Conservation (phyloP, 2,888 invertebrate species). For the Sclerodermus sp. region DNA sequence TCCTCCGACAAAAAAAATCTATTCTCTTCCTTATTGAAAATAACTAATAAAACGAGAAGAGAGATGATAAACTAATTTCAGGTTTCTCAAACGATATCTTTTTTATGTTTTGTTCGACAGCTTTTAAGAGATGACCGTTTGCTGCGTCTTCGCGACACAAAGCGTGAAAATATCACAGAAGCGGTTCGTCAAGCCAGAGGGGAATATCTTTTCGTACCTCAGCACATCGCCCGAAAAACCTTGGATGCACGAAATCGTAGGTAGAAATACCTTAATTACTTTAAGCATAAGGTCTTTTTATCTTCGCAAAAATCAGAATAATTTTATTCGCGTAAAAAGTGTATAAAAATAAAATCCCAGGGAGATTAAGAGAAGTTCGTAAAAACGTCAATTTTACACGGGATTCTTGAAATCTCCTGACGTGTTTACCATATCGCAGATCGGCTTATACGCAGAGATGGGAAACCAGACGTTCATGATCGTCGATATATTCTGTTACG, state of each 20-base stretch:
- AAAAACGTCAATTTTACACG: too few relatives aligned
- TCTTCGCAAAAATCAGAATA: background rate
- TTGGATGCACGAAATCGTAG: constrained; percentile 65
- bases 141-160: constrained; percentile 57
- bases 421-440: too few relatives aligned
- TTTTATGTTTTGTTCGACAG: constrained; percentile 41
- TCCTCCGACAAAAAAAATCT: too few relatives aligned
- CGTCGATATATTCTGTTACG: too few relatives aligned
- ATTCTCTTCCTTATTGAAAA: too few relatives aligned
- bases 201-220: constrained; percentile 65
- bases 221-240: constrained; percentile 64
- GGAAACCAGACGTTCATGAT: too few relatives aligned
- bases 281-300: background rate
- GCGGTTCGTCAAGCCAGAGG: constrained; percentile 64
- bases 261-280: constrained; percentile 16
- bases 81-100: too few relatives aligned
- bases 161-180: constrained; percentile 63
- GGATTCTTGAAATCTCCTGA: too few relatives aligned
- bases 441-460: too few relatives aligned
- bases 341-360: background rate
- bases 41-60: too few relatives aligned
- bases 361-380: too few relatives aligned
- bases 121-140: constrained; percentile 62
- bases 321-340: background rate
- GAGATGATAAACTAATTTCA: too few relatives aligned